Base-by-base conservation (phyloP, 2,113 vertebrate genomes). In the Melanotaenia duboulayi region DNA sequence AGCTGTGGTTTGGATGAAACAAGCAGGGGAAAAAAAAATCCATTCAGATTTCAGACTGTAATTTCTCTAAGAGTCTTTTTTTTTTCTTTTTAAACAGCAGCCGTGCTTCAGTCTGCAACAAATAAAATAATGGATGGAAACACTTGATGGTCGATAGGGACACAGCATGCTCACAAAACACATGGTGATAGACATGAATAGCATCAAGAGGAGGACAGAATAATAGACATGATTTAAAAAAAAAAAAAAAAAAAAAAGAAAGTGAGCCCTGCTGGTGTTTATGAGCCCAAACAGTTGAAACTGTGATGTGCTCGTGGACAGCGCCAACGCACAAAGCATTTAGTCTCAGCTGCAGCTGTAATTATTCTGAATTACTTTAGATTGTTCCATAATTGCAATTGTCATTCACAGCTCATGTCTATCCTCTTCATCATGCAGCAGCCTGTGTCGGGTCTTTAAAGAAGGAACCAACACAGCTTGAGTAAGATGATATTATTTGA, bases 21-120 rank as follows among this genome's bases (percentile, higher is more conserved):
- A 68, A 61, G 24, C 58, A 2, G 1, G 6, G 60, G 23, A 11
- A 32, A 5, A 32, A 5, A 63, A 61, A 73, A 74, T 56, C 57
- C 62, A 76, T 81, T 85, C 57, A 83, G 14, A 74, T 61, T 37
- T 75, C 57, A 58, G 3, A 39, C 55, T 1, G 44, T 62, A 66
- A 85, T 87, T 86, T 79, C 52, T n/a, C 65, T 52, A 57, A 76
- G 76, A 82, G 74, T 20, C 40, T 49, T 35, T 35, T 5, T 5
- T 35, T 35, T 35, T 9, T 9, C 5, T 35, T 7, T 71, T 72
- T 76, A 48, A 19, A 37, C 14, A 35, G 76, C 44, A n/a, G 44
- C 44, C 7, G 77, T 37, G 59, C 42, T 60, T 78, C 60, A 24
- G 72, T 68, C 39, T 9, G 1, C 13, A 16, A n/a, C 37, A 56